Evolutionary conservation across 2,888 invertebrate genomes (phyloP).

Genomic region (Idaea aversata): DNA sequence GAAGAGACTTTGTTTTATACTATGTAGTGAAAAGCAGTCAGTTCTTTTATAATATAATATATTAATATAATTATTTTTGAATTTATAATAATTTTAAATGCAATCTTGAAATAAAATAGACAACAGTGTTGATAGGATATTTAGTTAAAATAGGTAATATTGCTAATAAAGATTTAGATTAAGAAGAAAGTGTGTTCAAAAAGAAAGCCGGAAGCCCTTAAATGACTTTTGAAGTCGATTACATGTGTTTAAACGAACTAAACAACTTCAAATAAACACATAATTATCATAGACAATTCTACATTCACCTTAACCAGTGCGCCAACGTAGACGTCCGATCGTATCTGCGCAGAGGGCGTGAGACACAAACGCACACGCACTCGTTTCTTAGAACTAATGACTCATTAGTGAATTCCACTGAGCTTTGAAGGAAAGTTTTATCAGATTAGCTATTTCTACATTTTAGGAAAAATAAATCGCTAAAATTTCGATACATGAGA

Average conservation of each 20-base stretch:
- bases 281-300: not conserved
- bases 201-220: not conserved
- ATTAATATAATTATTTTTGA: no score
- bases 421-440: conserved; percentile 1
- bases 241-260: not conserved
- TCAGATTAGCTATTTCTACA: not conserved
- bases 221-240: not conserved
- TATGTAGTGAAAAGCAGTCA: no score
- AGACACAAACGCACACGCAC: conserved; percentile 26
- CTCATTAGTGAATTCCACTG: conserved; percentile 32
- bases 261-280: not conserved
- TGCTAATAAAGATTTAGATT: not conserved
- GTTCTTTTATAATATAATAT: no score
- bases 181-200: not conserved
- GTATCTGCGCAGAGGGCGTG: conserved; percentile 30
- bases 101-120: not conserved
- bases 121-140: not conserved
- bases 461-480: not conserved
- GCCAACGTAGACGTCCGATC: conserved; percentile 13
- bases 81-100: not conserved
- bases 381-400: conserved; percentile 28
- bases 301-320: conserved; percentile 3
- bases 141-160: not conserved
- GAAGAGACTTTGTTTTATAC: no score
- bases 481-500: not conserved